Evolutionary conservation across 2,888 invertebrate genomes (phyloP).

Genomic region (Trypoxylon attenuatum): DNA sequence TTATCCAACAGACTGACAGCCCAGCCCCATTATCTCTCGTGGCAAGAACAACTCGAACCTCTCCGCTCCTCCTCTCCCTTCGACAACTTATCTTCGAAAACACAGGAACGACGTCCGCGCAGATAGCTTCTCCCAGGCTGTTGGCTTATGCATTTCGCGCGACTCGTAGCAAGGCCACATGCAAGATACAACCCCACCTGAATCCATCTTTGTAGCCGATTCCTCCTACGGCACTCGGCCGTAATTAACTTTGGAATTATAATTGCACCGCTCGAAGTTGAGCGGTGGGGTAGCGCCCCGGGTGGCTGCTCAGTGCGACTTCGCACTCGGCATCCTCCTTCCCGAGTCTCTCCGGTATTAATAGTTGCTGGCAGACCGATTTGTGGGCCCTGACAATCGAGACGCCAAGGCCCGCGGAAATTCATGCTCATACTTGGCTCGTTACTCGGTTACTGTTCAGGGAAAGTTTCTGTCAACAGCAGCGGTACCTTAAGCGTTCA

Average conservation of each 20-base stretch:
- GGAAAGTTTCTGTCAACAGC: not conserved
- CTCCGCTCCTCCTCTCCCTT: constrained; percentile 41
- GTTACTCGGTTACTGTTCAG: not conserved
- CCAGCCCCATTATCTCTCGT: constrained; percentile 60
- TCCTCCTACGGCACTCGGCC: constrained; percentile 17
- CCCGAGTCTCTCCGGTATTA: no score
- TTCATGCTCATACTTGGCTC: not conserved
- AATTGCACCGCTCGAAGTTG: not conserved
- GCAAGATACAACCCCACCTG: constrained; percentile 36
- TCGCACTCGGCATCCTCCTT: no score
- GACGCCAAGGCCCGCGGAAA: not conserved
- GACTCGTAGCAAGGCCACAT: constrained; percentile 43
- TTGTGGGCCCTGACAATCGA: not conserved
- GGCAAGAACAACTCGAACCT: constrained; percentile 58
- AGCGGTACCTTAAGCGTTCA: no score
- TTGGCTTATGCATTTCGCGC: constrained; percentile 49
- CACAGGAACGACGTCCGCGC: constrained; percentile 42
- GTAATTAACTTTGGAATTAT: constrained; percentile 38
- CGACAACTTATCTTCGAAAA: constrained; percentile 64
- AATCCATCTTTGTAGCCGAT: constrained; percentile 18
- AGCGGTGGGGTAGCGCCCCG: no score
- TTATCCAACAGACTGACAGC: constrained; percentile 65
- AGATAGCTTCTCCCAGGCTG: constrained; percentile 40
- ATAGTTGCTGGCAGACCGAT: not conserved
- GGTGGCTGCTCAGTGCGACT: no score